Percentiles rank a stretch among this genome's conserved stretches.
Evolutionary conservation across 2,797 vertebrate genomes (phyloP).

Genomic region (Lutjanus campechanus): DNA sequence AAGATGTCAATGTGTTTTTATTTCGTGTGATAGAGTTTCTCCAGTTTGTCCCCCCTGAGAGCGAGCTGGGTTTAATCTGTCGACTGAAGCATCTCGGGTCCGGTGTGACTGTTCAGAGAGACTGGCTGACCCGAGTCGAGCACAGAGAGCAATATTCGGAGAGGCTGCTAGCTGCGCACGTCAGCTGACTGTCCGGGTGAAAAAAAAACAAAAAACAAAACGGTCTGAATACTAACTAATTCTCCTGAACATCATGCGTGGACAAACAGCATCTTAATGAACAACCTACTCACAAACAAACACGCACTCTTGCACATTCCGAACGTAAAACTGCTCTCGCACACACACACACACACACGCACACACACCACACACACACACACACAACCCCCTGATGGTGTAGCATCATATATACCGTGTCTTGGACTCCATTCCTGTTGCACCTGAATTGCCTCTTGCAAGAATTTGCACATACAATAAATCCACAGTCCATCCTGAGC

Average conservation of each 20-base stretch:
- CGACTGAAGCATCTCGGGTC: conserved; percentile 27
- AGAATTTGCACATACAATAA: conserved; percentile 83
- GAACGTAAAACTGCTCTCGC: background rate
- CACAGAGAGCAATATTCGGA: conserved; percentile 34
- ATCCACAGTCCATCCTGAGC: conserved; percentile 60
- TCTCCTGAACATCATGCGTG: conserved; percentile 8
- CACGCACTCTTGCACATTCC: conserved; percentile 57
- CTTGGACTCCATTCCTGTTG: conserved; percentile 63
- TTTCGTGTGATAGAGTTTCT: conserved; percentile 76
- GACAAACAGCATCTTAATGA: conserved; percentile 25
- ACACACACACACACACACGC: conserved; percentile 9
- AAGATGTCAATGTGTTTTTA: conserved; percentile 74
- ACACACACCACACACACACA: conserved; percentile 32
- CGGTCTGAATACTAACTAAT: conserved; percentile 5
- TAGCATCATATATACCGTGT: conserved; percentile 69
- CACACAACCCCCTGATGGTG: conserved; percentile 43
- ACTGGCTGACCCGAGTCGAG: conserved; percentile 21
- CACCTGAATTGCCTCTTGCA: conserved; percentile 84
- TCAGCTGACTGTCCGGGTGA: conserved; percentile 2
- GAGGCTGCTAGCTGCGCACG: conserved; percentile 35
- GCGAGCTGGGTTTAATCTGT: conserved; percentile 36
- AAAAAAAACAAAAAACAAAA: too few species aligned
- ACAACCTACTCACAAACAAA: conserved; percentile 28
- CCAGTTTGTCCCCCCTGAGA: conserved; percentile 57
- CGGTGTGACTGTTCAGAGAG: conserved; percentile 27